Evolutionary conservation across 1,140 invertebrate genomes (phyloP).

Genomic region (Papilio machaon): DNA sequence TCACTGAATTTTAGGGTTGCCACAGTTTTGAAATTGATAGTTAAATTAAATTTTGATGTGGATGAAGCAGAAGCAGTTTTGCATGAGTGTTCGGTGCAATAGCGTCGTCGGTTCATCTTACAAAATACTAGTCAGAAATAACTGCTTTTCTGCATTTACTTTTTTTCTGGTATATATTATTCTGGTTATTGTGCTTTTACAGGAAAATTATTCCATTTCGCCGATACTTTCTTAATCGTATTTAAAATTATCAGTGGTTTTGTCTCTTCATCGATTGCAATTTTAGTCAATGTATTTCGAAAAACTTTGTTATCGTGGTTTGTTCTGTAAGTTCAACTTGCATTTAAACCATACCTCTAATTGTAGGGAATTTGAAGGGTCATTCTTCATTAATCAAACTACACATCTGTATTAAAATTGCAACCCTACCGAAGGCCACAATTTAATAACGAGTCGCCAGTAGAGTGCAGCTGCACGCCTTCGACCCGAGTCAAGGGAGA

Average conservation of each 20-base stretch:
- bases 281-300: background rate
- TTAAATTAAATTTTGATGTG: background rate
- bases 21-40: background rate
- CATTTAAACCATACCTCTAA: background rate
- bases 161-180: no score
- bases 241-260: background rate
- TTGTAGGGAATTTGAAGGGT: background rate
- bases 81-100: no score
- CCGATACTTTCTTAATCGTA: background rate
- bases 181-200: background rate
- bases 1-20: slow-evolving; percentile 39
- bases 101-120: background rate
- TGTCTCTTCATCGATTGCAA: background rate
- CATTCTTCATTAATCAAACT: slow-evolving; percentile 1
- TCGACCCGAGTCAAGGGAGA: slow-evolving; percentile 19
- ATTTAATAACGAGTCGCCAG: slow-evolving; percentile 65
- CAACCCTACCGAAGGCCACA: slow-evolving; percentile 52
- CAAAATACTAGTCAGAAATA: background rate
- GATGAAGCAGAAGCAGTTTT: background rate
- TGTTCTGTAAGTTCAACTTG: background rate
- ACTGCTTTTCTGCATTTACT: background rate
- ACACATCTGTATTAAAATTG: background rate
- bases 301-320: background rate
- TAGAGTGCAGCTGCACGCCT: slow-evolving; percentile 41
- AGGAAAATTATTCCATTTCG: background rate